These are phyloP conservation scores for Halcyon badia DNA, from an alignment of 2,797 vertebrate genomes.

Conservation along the genomic window DNA sequence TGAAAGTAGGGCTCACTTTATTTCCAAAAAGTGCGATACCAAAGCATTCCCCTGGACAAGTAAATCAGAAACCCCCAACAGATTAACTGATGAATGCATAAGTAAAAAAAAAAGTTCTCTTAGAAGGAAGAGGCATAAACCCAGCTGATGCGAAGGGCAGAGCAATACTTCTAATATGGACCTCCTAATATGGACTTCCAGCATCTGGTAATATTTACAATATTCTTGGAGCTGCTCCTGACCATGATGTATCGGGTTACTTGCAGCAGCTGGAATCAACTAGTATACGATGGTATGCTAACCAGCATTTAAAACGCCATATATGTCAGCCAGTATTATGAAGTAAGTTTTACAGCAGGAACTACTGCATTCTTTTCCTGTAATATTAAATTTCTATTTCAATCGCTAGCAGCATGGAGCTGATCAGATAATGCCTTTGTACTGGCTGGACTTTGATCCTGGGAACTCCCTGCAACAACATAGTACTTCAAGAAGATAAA, in stretches of 20 bases:
- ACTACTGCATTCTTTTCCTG: conserved; percentile 14
- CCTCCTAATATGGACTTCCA: background rate
- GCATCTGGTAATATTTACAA: background rate
- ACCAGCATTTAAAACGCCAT: background rate
- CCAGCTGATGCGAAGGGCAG: background rate
- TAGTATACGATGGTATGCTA: background rate
- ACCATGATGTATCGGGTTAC: fast-evolving
- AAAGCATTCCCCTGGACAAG: background rate
- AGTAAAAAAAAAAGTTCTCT: background rate
- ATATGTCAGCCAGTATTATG: background rate
- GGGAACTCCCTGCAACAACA: background rate
- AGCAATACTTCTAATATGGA: background rate
- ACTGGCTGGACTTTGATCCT: conserved; percentile 16
- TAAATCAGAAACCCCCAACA: background rate
- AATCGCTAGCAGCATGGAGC: fast-evolving
- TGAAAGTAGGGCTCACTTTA: background rate
- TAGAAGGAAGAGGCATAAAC: background rate
- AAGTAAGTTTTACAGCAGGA: conserved; percentile 20
- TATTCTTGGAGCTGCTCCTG: conserved; percentile 15
- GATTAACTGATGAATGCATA: background rate
- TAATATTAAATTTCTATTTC: background rate
- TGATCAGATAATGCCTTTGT: background rate
- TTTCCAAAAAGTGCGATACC: background rate
- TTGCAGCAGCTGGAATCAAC: conserved; percentile 27
- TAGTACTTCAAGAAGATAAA: background rate